Percentiles rank a stretch among this genome's conserved stretches.
These are phyloP conservation scores for Calliopsis andreniformis DNA, from an alignment of 1,140 invertebrate genomes.

Conservation along the genomic window DNA sequence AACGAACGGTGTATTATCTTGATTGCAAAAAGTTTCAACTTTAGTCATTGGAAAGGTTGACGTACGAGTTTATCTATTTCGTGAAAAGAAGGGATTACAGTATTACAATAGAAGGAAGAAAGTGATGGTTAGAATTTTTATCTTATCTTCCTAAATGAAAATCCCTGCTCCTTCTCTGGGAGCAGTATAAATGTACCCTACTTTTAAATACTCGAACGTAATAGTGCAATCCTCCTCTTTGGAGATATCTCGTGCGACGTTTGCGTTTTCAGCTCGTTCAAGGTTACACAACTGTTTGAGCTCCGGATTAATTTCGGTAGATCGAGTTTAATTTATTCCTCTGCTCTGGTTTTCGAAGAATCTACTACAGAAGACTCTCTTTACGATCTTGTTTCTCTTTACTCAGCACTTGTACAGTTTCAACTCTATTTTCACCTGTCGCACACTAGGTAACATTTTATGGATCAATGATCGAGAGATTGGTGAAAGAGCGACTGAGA, in stretches of 20 bases:
- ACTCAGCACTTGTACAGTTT: too few species aligned
- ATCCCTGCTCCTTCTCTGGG: too few species aligned
- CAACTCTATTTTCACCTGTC: too few species aligned
- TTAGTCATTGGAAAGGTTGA: background rate
- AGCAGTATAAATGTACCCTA: conserved; percentile 12
- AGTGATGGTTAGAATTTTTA: background rate
- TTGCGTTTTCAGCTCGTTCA: background rate
- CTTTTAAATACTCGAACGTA: too few species aligned
- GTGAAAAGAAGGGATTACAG: background rate
- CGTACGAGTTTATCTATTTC: background rate
- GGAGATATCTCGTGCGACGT: background rate
- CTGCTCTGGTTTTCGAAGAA: background rate
- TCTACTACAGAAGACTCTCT: too few species aligned
- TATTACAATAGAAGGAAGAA: background rate
- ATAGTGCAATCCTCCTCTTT: background rate
- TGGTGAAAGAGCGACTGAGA: conserved; percentile 10
- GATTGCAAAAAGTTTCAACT: background rate
- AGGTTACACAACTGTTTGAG: background rate
- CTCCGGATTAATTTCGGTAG: background rate
- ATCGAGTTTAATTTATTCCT: background rate
- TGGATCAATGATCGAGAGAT: conserved; percentile 14
- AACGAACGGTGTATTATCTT: background rate
- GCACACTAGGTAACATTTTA: too few species aligned
- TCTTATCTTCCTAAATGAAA: conserved; percentile 19
- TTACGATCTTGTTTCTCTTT: too few species aligned